phyloP scores from a whole-genome alignment of 1,140 invertebrate genomes.

The Apolygus lucorum region DNA sequence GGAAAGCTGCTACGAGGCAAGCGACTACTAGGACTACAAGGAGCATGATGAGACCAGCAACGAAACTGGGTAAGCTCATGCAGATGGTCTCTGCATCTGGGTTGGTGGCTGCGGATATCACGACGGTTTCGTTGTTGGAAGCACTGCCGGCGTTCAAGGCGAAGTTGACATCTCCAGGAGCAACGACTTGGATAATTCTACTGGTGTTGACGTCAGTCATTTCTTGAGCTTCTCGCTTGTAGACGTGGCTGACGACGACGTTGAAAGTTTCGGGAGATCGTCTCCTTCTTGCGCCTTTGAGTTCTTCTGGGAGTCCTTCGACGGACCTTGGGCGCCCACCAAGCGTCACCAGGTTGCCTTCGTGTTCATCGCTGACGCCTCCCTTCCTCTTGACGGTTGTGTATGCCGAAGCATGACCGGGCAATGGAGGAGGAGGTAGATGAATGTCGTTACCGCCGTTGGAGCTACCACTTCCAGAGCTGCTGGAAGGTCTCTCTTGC shows the following conservation, averaged over 20 bases:
- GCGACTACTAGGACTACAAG: constrained; percentile 80
- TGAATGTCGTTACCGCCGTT: constrained; percentile 54
- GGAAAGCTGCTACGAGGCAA: constrained; percentile 80
- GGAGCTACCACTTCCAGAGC: constrained; percentile 23
- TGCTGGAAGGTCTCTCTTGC: constrained; percentile 30
- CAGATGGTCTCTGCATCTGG: constrained; percentile 80
- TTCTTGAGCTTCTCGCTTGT: constrained; percentile 77
- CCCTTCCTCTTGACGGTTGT: constrained; percentile 77
- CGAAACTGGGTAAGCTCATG: constrained; percentile 86
- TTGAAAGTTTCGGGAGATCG: constrained; percentile 42
- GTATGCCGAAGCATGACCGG: constrained; percentile 59
- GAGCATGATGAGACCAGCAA: constrained; percentile 82
- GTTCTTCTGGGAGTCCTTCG: constrained; percentile 57
- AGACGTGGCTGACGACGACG: constrained; percentile 58
- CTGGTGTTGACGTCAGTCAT: constrained; percentile 91
- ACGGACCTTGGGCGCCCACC: constrained; percentile 77
- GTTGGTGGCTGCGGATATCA: constrained; percentile 51
- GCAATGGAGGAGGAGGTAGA: constrained; percentile 67
- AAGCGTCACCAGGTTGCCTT: constrained; percentile 62
- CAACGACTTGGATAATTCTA: constrained; percentile 82
- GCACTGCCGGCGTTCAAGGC: constrained; percentile 61
- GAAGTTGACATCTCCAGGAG: constrained; percentile 88
- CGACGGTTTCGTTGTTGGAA: constrained; percentile 70
- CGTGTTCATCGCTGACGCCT: constrained; percentile 52
- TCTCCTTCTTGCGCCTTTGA: constrained; percentile 57